Conservation (phyloP, 2,888 invertebrate species). For the Leptinotarsa juncta region DNA sequence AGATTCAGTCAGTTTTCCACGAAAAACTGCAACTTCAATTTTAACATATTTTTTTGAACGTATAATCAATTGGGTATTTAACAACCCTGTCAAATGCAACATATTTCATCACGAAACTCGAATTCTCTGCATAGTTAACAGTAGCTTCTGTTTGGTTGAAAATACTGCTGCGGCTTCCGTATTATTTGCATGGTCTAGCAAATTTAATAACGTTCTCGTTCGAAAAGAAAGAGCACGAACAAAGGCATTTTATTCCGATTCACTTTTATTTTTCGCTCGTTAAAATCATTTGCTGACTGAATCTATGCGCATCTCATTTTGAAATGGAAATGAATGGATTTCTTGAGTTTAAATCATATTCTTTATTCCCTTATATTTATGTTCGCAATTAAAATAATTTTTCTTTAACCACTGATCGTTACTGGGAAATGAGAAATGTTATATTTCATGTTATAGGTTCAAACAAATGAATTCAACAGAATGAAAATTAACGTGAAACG, state of each 20-base stretch:
- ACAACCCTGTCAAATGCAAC: background rate
- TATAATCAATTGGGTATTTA: too few species aligned
- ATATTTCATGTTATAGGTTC: background rate
- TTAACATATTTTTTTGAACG: too few species aligned
- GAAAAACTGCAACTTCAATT: too few species aligned
- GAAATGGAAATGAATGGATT: conserved; percentile 4
- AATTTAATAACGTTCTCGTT: conserved; percentile 3
- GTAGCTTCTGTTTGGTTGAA: background rate
- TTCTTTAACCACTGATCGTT: background rate
- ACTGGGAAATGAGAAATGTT: background rate
- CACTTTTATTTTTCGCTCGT: conserved; percentile 16
- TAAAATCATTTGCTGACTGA: background rate
- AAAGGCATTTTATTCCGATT: background rate
- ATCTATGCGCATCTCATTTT: background rate
- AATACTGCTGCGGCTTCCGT: background rate
- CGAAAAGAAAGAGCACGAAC: conserved; percentile 11
- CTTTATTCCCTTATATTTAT: background rate
- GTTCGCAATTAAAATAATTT: background rate
- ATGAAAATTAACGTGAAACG: too few species aligned
- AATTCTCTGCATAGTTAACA: background rate
- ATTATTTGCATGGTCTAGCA: conserved; percentile 7
- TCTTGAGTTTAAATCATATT: background rate
- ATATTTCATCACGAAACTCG: background rate
- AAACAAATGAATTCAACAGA: too few species aligned
- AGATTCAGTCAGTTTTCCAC: too few species aligned